phyloP scores from a whole-genome alignment of 2,888 invertebrate species.

The Himalopsyche kuldschensis region DNA sequence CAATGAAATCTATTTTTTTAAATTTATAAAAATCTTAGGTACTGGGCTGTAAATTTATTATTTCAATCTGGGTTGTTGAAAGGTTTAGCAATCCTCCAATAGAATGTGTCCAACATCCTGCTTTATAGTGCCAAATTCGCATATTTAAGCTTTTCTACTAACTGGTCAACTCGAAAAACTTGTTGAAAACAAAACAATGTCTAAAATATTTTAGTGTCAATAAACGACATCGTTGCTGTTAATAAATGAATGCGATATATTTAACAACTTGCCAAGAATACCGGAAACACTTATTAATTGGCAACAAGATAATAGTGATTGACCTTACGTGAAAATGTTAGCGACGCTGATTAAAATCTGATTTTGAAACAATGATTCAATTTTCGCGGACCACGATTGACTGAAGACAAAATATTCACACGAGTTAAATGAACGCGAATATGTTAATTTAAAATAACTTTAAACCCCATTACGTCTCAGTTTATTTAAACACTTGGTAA shows the following conservation, averaged over 20 bases:
- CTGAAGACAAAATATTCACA: neutral
- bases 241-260: neutral
- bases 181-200: too few species aligned
- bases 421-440: neutral
- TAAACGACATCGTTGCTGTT: neutral
- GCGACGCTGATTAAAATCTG: neutral
- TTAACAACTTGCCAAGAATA: neutral
- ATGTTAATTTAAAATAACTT: neutral
- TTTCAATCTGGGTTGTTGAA: too few species aligned
- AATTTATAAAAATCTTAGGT: too few species aligned
- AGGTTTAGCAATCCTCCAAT: too few species aligned
- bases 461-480: neutral
- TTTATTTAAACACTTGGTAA: too few species aligned
- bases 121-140: too few species aligned
- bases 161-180: too few species aligned
- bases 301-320: neutral
- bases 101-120: too few species aligned
- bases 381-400: neutral
- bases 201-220: too few species aligned
- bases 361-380: neutral
- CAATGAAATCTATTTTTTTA: too few species aligned
- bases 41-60: too few species aligned
- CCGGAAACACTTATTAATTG: neutral
- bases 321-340: neutral
- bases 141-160: too few species aligned